These are phyloP conservation scores for Hirtodrosophila histrioides DNA, from an alignment of 2,888 invertebrate genomes.

Conservation along the genomic window DNA sequence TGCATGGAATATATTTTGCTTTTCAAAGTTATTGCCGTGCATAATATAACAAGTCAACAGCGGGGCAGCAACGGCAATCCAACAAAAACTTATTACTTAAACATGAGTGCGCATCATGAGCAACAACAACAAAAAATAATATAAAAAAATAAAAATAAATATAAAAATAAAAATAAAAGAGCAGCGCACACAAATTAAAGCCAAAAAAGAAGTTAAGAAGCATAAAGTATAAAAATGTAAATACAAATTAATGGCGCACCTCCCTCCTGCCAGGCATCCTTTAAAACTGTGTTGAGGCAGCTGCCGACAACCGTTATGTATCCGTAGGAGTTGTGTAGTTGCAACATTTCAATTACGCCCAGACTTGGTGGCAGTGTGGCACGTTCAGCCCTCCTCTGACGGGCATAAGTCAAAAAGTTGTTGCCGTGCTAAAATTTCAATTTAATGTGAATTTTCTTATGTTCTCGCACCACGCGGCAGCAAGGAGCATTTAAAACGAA, in stretches of 20 bases:
- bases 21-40: conserved; percentile 44
- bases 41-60: conserved; percentile 49
- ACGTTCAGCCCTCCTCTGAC: conserved; percentile 4
- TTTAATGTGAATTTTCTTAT: conserved; percentile 7
- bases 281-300: conserved; percentile 27
- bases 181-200: not conserved
- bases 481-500: conserved; percentile 43
- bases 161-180: conserved; percentile 2
- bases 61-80: conserved; percentile 4
- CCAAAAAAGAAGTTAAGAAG: conserved; percentile 5
- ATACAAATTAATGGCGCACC: conserved; percentile 59
- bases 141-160: conserved; percentile 27
- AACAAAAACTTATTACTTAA: conserved; percentile 42
- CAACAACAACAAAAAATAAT: conserved; percentile 1
- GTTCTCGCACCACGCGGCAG: conserved; percentile 16
- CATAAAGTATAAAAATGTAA: conserved; percentile 47
- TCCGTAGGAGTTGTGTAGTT: conserved; percentile 13
- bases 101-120: conserved; percentile 47
- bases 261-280: conserved; percentile 68
- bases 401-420: conserved; percentile 17
- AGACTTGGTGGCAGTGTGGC: conserved; percentile 8
- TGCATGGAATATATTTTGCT: conserved; percentile 73
- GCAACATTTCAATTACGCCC: conserved; percentile 67
- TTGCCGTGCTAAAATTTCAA: conserved; percentile 21
- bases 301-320: conserved; percentile 11